phyloP scores from a whole-genome alignment of 2,113 vertebrate genomes.

The Holacanthus passer region DNA sequence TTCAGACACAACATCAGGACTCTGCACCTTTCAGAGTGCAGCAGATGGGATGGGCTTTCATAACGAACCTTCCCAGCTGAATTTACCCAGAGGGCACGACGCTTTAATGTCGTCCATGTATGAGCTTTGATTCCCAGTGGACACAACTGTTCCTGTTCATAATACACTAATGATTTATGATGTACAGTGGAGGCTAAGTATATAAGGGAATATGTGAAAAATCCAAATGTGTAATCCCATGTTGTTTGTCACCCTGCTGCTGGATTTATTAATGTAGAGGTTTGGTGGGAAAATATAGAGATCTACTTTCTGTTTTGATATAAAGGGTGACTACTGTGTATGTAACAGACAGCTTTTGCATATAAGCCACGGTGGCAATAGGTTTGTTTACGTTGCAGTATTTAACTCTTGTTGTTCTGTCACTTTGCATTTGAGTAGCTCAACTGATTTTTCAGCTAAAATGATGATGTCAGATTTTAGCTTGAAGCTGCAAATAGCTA shows the following conservation, averaged over 20 bases:
- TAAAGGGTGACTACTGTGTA: no score
- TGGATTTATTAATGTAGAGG: background rate
- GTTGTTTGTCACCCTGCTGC: background rate
- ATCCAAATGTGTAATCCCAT: background rate
- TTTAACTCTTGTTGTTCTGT: background rate
- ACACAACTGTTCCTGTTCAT: slow-evolving; percentile 18
- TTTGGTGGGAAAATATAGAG: background rate
- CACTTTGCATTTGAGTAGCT: slow-evolving; percentile 1
- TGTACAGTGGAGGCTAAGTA: background rate
- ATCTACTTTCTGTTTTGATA: background rate
- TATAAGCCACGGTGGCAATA: background rate
- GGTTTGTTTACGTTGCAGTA: slow-evolving; percentile 3
- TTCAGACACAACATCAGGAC: slow-evolving; percentile 5
- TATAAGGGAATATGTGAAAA: background rate
- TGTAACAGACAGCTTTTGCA: background rate
- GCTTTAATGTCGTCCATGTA: slow-evolving; percentile 44
- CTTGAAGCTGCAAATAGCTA: background rate
- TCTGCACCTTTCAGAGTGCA: slow-evolving; percentile 21
- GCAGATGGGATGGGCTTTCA: slow-evolving; percentile 46
- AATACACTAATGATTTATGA: slow-evolving; percentile 32
- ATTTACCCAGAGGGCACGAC: slow-evolving; percentile 37
- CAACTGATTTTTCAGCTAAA: background rate
- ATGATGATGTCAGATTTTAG: slow-evolving; percentile 8
- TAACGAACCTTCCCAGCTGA: slow-evolving; percentile 56
- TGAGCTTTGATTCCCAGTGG: slow-evolving; percentile 46